These are phyloP conservation scores for Tangara arthus DNA, from an alignment of 2,797 vertebrate species.

Conservation along the genomic window DNA sequence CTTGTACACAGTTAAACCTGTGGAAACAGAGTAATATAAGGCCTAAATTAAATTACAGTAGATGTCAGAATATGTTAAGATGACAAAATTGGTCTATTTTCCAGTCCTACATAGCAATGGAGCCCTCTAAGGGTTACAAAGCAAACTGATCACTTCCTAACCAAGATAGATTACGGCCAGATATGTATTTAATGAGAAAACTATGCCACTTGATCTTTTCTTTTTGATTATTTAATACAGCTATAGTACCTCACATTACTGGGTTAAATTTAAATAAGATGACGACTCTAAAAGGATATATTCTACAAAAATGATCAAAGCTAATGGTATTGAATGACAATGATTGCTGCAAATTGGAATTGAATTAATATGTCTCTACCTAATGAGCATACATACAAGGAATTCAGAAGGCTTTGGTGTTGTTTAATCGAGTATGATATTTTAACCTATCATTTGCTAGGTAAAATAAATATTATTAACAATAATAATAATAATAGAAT, in stretches of 20 bases:
- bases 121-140: conserved; percentile 51
- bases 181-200: not conserved
- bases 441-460: not conserved
- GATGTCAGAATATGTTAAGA: conserved; percentile 6
- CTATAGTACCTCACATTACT: not conserved
- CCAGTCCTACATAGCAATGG: not conserved
- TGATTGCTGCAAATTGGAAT: not conserved
- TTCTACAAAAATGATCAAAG: not conserved
- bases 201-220: not conserved
- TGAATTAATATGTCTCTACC: not conserved
- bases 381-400: not conserved
- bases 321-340: not conserved
- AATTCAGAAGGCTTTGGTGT: not conserved
- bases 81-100: not conserved
- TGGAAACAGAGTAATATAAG: conserved; percentile 11
- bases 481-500: not conserved
- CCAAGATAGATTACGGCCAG: not conserved
- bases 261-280: not conserved
- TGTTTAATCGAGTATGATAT: not conserved
- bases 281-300: not conserved
- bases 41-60: conserved; percentile 29
- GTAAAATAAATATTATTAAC: not conserved
- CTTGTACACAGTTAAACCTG: not conserved
- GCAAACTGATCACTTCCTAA: not conserved
- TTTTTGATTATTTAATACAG: not conserved